Base-by-base conservation (phyloP, 2,888 invertebrate genomes). In the Pandemis cinnamomeana region DNA sequence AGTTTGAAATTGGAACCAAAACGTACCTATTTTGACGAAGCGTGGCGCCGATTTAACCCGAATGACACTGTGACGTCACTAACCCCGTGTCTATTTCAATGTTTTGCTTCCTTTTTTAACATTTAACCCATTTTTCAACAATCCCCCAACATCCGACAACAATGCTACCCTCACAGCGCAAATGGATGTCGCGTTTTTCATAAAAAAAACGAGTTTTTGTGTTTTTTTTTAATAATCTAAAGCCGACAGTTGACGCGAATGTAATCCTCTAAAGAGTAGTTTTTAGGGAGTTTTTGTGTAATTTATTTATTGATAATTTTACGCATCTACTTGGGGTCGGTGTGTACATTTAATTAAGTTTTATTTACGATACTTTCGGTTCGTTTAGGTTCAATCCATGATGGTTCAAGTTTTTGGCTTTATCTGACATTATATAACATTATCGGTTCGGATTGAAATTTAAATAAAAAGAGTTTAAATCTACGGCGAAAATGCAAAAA, bases 201-300 rank as follows among this genome's bases (percentile, higher is more conserved):
- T 80, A 80, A 83, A 89, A 20, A 90, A 91, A 81, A 58, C n/a
- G 11, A 78, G 72, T 82, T 77, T 85, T 88, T 91, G 89, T 88
- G 86, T 85, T 87, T 88, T 91, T 90, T 89, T 87, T 85, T 85
- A 80, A 86, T 84, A 89, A 87, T 90, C 88, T 85, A 92, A 93
- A 94, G 92, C 92, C 84, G 93, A 93, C 93, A 93, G 91, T 93
- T 94, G 93, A 94, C 93, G 93, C 93, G 92, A 82, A 93, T 83
- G 90, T 93, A 94, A 94, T 94, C 93, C 92, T 92, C 91, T 93
- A 94, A 92, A 91, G 90, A 91, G 85, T 88, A 87, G 90, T 93
- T 90, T 91, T 90, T 86, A 86, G 79, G 46, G 83, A 83, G 81
- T 86, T 86, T 85, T 85, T 86, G 86, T 83, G 78, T 89, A 89